Base-by-base conservation (phyloP, 2,888 invertebrate genomes). In the Alcis repandata region DNA sequence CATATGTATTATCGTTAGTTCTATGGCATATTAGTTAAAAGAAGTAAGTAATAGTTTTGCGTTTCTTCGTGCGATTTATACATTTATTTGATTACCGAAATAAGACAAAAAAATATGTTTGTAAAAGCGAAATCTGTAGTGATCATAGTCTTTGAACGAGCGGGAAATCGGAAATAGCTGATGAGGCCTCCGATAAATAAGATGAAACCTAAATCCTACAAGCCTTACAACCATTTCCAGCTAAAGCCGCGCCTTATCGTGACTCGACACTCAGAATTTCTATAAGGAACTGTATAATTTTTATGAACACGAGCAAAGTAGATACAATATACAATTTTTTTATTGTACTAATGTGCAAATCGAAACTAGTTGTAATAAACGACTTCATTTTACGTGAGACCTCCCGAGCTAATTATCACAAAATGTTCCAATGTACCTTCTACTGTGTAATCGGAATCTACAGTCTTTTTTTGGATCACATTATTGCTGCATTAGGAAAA, bases 181-280 rank as follows among this genome's bases (percentile, higher is more conserved):
- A 36, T 51, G n/a, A 38, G 1, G 36, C 20, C 20, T 52, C 8
- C 38, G 38, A 52, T 38, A 38, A 38, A 52, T 20, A 52, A 13
- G 13, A 38, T 38, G 20, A 38, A 52, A 38, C 38, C 52, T 52
- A 52, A 52, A 52, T 52, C 38, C 52, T 20, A 22, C 13, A 52
- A 38, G 38, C 52, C n/a, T 52, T 20, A n/a, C 36, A 52, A 20
- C 19, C 13, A 52, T 36, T 36, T 32, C 19, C 36, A 20, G 38
- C 38, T 52, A 13, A 20, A 52, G n/a, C 38, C 38, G 36, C 38
- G 20, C 52, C 22, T 38, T 52, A 52, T 52, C 36, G 49, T 33
- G 22, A 33, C 19, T 36, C 36, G n/a, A 20, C 52, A 52, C 20
- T 38, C 32, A 1, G 52, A 52, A 38, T 52, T 20, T 38, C 17